These are phyloP conservation scores for Drosophila buzzatii DNA, from an alignment of 2,888 invertebrate genomes.

Conservation along the genomic window DNA sequence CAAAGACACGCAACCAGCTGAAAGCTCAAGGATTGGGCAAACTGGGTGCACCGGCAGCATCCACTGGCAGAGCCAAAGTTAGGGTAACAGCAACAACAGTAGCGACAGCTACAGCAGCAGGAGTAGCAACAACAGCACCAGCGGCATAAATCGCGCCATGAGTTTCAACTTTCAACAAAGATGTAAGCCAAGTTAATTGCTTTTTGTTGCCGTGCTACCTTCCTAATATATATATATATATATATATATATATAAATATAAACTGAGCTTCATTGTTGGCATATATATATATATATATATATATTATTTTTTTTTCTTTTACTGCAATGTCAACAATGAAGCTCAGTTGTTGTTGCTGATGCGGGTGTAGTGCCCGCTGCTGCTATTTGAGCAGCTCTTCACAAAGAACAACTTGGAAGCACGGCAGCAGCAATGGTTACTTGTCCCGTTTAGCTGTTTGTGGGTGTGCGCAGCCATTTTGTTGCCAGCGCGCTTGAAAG, in stretches of 20 bases:
- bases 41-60: slow-evolving; percentile 48
- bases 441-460: slow-evolving; percentile 49
- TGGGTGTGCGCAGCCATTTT: slow-evolving; percentile 67
- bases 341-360: slow-evolving; percentile 53
- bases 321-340: slow-evolving; percentile 78
- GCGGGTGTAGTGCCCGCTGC: slow-evolving; percentile 48
- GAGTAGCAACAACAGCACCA: slow-evolving; percentile 18
- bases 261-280: no score
- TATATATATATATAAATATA: no score
- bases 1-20: slow-evolving; percentile 39
- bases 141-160: slow-evolving; percentile 78
- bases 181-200: slow-evolving; percentile 80
- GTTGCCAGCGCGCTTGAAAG: slow-evolving; percentile 57
- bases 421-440: slow-evolving; percentile 36
- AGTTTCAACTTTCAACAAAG: slow-evolving; percentile 78
- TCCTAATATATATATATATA: slow-evolving; percentile 19
- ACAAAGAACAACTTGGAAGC: slow-evolving; percentile 73
- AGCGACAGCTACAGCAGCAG: slow-evolving; percentile 5
- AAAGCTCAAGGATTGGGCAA: slow-evolving; percentile 42
- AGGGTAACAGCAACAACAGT: slow-evolving; percentile 17
- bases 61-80: slow-evolving; percentile 8
- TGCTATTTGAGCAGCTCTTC: slow-evolving; percentile 76
- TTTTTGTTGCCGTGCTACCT: slow-evolving; percentile 76
- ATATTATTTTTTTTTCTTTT: slow-evolving; percentile 27
- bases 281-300: no score